Conservation (phyloP, 2,888 invertebrate genomes). For the Drosophila stalkeri region DNA sequence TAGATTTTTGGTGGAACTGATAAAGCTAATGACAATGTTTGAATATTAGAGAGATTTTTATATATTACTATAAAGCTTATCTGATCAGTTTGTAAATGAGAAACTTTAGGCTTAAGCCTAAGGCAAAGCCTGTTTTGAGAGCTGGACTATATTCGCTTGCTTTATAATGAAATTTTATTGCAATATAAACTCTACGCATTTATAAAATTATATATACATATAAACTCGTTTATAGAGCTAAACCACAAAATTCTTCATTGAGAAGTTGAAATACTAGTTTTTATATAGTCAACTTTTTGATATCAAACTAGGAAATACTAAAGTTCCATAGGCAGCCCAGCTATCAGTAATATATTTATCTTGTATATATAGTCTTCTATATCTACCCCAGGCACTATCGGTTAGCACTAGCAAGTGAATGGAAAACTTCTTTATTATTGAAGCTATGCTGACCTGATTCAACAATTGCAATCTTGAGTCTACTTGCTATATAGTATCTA, state of each 20-base stretch:
- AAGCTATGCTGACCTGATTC: slow-evolving; percentile 8
- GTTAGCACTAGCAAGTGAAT: neutral
- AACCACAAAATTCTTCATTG: neutral
- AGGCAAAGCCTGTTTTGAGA: neutral
- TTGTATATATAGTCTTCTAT: neutral
- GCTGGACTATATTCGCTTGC: neutral
- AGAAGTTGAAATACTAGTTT: neutral
- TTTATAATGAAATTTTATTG: neutral
- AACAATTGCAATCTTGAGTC: neutral
- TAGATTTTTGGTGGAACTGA: neutral
- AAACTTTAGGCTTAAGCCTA: neutral
- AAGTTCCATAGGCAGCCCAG: neutral
- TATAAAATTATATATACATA: neutral
- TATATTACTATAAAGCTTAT: neutral
- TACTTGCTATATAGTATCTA: neutral
- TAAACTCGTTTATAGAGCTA: neutral
- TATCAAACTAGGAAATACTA: neutral
- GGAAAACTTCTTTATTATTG: slow-evolving; percentile 3
- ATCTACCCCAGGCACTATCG: neutral
- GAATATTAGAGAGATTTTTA: neutral
- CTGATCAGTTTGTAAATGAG: neutral
- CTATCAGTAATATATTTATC: neutral
- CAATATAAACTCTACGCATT: neutral
- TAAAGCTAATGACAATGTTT: neutral
- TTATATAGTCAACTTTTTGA: neutral